A percentile compares a stretch with the other conserved stretches of the same genome.
Conservation (phyloP, 2,113 vertebrate genomes). For the Urocynchramus pylzowi region DNA sequence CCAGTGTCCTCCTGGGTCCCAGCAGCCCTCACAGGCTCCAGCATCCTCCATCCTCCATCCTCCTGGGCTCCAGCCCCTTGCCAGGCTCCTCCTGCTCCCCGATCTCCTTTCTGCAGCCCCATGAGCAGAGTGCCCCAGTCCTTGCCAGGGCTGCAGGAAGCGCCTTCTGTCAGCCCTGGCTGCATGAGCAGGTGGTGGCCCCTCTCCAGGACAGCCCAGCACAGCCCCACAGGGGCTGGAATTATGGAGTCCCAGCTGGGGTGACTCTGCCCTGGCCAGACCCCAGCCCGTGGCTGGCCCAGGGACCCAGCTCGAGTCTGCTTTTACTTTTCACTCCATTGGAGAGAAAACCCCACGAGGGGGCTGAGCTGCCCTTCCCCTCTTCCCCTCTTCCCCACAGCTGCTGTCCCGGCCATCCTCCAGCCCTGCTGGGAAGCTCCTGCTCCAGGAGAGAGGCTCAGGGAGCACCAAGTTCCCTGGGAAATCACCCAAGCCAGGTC, state of each 20-base stretch:
- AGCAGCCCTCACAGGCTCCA: background rate
- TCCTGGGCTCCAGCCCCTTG: background rate
- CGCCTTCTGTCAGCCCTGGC: background rate
- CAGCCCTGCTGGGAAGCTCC: background rate
- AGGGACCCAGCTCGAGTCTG: background rate
- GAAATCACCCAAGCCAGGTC: background rate
- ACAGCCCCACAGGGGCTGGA: background rate
- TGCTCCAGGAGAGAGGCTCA: accelerated
- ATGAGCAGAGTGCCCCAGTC: accelerated
- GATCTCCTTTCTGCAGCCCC: background rate
- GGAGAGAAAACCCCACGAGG: background rate
- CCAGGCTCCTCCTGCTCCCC: background rate
- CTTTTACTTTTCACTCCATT: background rate
- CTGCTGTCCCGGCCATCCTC: accelerated
- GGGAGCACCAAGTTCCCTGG: background rate
- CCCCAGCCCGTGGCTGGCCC: background rate
- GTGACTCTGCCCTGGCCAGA: background rate
- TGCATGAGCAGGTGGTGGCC: background rate
- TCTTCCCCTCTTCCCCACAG: background rate
- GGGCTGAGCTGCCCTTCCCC: background rate
- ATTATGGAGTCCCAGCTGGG: background rate
- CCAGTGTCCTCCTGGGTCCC: background rate
- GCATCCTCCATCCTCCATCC: accelerated
- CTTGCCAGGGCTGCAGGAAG: background rate
- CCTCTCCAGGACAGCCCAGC: background rate